Percentiles rank a stretch among this genome's conserved stretches.
These are phyloP conservation scores for Ellobium chinense DNA, from an alignment of 2,888 invertebrate genomes.

Conservation along the genomic window DNA sequence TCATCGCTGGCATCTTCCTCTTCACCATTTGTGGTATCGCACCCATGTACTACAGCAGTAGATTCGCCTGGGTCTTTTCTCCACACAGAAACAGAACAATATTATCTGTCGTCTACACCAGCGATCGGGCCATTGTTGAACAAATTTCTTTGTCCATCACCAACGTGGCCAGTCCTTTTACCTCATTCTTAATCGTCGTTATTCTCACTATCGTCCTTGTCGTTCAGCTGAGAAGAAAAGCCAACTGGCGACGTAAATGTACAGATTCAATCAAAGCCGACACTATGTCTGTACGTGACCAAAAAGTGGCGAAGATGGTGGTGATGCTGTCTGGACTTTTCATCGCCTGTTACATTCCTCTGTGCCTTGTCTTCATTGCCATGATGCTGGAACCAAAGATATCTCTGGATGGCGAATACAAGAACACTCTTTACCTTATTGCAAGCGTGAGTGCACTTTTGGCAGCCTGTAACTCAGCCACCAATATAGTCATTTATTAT, in stretches of 20 bases:
- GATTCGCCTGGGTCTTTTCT: neutral
- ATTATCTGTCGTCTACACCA: neutral
- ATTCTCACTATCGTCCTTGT: neutral
- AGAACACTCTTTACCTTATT: neutral
- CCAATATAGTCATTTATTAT: conserved; percentile 6
- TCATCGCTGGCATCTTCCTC: neutral
- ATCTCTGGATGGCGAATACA: neutral
- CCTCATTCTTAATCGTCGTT: neutral
- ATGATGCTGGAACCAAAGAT: neutral
- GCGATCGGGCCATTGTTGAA: neutral
- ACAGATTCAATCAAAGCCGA: neutral
- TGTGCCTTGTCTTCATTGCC: neutral
- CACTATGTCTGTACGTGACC: neutral
- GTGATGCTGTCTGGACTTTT: neutral
- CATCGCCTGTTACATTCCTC: neutral
- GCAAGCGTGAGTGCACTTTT: neutral
- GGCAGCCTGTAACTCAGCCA: neutral
- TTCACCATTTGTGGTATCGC: neutral
- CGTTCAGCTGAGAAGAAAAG: neutral
- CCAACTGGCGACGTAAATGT: neutral
- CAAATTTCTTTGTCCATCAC: neutral
- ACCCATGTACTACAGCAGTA: neutral
- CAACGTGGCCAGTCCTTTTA: neutral
- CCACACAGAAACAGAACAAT: neutral
- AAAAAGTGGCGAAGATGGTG: neutral